Conservation (phyloP, 2,113 vertebrate genomes). For the Ochotona curzoniae region DNA sequence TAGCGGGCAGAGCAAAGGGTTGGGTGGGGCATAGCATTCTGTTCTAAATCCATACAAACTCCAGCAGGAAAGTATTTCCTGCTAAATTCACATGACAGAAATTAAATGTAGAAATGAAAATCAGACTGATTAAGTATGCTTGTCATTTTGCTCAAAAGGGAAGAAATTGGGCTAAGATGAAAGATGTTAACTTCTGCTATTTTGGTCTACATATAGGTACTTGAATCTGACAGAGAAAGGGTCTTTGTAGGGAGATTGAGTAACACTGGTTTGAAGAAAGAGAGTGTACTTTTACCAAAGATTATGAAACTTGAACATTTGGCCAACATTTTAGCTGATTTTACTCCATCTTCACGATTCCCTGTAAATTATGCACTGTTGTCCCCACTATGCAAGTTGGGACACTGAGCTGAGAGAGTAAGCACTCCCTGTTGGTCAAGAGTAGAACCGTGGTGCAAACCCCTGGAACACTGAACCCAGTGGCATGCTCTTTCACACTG, state of each 20-base stretch:
- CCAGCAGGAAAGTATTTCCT: background rate
- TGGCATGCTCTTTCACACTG: fast-evolving
- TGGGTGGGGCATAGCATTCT: background rate
- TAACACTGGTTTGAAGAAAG: background rate
- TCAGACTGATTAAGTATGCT: background rate
- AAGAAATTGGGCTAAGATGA: background rate
- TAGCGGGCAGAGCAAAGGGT: background rate
- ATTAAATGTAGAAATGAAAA: background rate
- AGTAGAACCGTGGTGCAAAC: fast-evolving
- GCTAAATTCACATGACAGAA: background rate
- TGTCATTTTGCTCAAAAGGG: background rate
- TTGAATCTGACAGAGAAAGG: background rate
- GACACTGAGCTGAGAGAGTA: background rate
- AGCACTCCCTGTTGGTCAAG: background rate
- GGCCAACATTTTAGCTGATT: background rate
- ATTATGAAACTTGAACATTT: background rate
- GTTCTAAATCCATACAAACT: background rate
- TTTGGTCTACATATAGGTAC: background rate
- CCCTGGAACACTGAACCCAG: background rate
- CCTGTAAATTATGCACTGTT: background rate
- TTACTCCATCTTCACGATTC: background rate
- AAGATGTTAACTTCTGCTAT: background rate
- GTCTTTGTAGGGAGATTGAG: too few relatives aligned
- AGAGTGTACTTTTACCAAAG: background rate
- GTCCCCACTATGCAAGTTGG: background rate